A percentile compares a stretch with the other conserved stretches of the same genome.
phyloP scores from a whole-genome alignment of 1,140 invertebrate genomes.

The Psilanteris sp. region DNA sequence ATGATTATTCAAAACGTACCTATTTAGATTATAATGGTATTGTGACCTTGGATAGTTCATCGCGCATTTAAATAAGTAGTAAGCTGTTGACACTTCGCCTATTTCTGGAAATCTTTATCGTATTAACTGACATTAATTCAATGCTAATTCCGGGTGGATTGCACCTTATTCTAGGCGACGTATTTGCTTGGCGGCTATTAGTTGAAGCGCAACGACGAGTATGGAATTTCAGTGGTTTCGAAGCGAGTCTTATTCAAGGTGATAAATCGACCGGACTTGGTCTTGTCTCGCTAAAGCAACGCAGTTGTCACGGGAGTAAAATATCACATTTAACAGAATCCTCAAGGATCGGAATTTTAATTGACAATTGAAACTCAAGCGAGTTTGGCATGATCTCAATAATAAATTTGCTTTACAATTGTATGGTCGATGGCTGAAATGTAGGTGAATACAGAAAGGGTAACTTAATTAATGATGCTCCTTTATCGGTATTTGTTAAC shows the following conservation, averaged over 20 bases:
- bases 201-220: constrained; percentile 11
- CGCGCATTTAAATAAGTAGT: constrained; percentile 12
- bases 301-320: constrained; percentile 59
- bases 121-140: constrained; percentile 6
- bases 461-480: constrained; percentile 29
- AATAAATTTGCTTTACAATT: constrained; percentile 63
- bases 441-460: constrained; percentile 11
- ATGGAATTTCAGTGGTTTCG: constrained; percentile 36
- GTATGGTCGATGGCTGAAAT: constrained; percentile 32
- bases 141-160: constrained; percentile 26
- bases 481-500: constrained; percentile 18
- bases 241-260: constrained; percentile 45
- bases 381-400: constrained; percentile 44
- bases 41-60: constrained; percentile 17
- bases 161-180: constrained; percentile 13
- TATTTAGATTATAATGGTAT: constrained; percentile 48
- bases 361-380: constrained; percentile 56
- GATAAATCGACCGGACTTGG: constrained; percentile 56
- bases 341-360: constrained; percentile 57
- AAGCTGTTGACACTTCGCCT: constrained; percentile 9
- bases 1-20: constrained; percentile 51
- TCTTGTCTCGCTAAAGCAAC: constrained; percentile 55
- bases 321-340: constrained; percentile 56
- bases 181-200: constrained; percentile 30
- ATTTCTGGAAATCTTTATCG: constrained; percentile 9